Evolutionary conservation across 92 coral and sea anemone species (phyloP), one percentile per base, ranked within the genome.

Genomic region (Galaxea fascicularis): DNA sequence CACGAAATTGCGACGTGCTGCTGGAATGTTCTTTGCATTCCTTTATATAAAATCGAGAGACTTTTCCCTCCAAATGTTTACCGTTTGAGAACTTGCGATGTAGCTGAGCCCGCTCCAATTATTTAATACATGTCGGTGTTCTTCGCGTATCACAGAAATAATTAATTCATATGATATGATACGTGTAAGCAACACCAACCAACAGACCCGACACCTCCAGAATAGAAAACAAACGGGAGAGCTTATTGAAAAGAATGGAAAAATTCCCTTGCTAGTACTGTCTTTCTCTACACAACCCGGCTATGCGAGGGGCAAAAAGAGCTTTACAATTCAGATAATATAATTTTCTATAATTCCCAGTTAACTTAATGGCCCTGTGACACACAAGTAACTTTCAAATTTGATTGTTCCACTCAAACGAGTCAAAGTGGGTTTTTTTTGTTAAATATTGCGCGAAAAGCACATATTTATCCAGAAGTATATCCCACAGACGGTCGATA

Each of bases 1-100:
- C 1, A 31, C 47, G 52, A 56, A 75, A 75, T 30, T 22, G 17
- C 68, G 1, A 11, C 25, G 17, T 1, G 9, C 3, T 45, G 17
- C 30, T 54, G 27, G 80, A 75, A 31, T 29, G 80, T 57, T 75
- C 80, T 12, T 31, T 28, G 52, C 80, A 56, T 75, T 75, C 80
- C 80, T 66, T 56, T 75, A 57, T 17, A 75, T 44, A 31, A 30
- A 20, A 15, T 54, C 56, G 15, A 20, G 46, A 46, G 60, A 4
- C 10, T 53, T 28, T 16, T 18, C 24, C 20, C 41, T 2, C 3
- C 9, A 8, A 20, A 17, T 54, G 66, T n/a, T 75, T 54, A 31
- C 66, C 28, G 4, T 56, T 35, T 51, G 47, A 11, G 28, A 15
- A 20, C 8, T 10, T 11, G 9, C 17, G 17, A 11, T 16, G 27